phyloP scores from a whole-genome alignment of 2,113 vertebrate species.

The Equus quagga region DNA sequence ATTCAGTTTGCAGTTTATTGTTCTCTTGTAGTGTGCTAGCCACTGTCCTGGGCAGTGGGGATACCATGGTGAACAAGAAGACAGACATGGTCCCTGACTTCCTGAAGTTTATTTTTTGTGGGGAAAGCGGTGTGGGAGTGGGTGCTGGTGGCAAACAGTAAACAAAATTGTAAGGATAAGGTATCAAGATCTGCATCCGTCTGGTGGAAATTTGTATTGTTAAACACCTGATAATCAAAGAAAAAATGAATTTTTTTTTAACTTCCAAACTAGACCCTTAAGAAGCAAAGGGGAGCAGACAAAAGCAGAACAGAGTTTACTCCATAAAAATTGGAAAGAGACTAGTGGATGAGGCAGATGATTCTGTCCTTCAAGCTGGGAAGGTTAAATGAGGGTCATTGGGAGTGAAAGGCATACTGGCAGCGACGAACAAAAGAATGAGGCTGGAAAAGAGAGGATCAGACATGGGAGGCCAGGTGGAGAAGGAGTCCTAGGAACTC shows the following conservation, averaged over 20 bases:
- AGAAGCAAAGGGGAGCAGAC: background rate
- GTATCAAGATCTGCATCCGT: background rate
- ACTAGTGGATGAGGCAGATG: background rate
- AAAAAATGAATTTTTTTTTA: background rate
- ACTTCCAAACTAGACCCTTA: background rate
- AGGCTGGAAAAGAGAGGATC: background rate
- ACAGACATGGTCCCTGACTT: background rate
- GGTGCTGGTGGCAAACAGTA: background rate
- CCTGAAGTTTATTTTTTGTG: background rate
- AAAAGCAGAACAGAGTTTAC: background rate
- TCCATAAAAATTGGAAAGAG: background rate
- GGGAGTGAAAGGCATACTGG: background rate
- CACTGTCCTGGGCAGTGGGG: background rate
- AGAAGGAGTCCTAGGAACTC: background rate
- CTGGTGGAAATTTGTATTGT: background rate
- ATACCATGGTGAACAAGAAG: background rate
- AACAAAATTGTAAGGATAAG: background rate
- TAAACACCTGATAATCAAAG: background rate
- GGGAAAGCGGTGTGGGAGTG: background rate
- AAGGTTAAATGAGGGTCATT: background rate
- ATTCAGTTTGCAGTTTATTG: background rate
- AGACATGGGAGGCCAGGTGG: background rate
- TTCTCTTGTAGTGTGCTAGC: background rate
- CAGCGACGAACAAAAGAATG: background rate
- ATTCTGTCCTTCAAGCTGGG: background rate